Evolutionary conservation across 2,797 vertebrate genomes (phyloP), one percentile per base, ranked within the genome.

Genomic region (Streptopelia turtur): DNA sequence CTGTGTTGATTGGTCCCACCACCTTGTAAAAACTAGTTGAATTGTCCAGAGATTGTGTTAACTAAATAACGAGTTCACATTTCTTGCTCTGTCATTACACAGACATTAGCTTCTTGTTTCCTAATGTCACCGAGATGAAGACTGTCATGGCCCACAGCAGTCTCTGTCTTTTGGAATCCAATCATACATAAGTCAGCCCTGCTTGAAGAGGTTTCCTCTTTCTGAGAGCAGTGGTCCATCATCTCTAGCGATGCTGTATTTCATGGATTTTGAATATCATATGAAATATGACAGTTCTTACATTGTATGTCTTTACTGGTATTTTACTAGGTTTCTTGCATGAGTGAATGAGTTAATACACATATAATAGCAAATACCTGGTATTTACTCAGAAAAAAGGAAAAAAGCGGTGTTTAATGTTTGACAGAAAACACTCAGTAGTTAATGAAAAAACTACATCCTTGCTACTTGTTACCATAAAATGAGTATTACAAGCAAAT

Each of bases 291-390:
- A 1, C 16, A 35, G 9, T 27, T 39, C 3, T 53, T 74, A 7
- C 7, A 0, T 10, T 74, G 2, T 27, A 2, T 15, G 1, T 17
- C 7, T 64, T 56, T 13, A 11, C 6, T 52, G 43, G 4, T 61
- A 10, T 23, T 83, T 57, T 71, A 14, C 6, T 23, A 22, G 9
- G 5, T 59, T 66, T 82, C 16, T 80, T 78, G n/a, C 13, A 8
- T 0, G 1, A 45, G 10, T n/a, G 28, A 25, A 17, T 59, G 17
- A 50, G 10, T 18, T 23, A 5, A 22, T 65, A 2, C 1, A 2
- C 15, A 13, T 49, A 1, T 66, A 43, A 27, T 18, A 17, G 15
- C 1, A 22, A 60, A 47, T 41, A 20, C 4, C 15, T 82, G 7
- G 17, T 87, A 27, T 11, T 66, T 41, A 31, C 4, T 61, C 10